phyloP scores from a whole-genome alignment of 2,113 vertebrate genomes.

The Thalassarche chlororhynchos region DNA sequence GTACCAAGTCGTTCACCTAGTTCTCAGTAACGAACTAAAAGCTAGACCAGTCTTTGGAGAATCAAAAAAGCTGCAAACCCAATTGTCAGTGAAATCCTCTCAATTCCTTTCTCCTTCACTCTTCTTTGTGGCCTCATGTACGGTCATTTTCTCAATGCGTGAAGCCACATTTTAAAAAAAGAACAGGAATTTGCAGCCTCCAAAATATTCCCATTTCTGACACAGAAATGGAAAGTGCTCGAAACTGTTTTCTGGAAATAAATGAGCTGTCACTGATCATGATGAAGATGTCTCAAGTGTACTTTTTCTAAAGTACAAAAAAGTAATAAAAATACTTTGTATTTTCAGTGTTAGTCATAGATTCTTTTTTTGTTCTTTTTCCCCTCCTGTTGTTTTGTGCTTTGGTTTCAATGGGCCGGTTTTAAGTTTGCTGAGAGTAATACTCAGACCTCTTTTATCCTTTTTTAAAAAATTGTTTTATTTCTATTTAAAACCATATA shows the following conservation, averaged over 20 bases:
- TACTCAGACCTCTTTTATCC: not conserved
- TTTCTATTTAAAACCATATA: not conserved
- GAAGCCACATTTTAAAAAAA: not conserved
- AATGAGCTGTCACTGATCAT: not conserved
- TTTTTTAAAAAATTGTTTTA: not conserved
- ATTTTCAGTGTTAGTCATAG: not conserved
- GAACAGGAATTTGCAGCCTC: not conserved
- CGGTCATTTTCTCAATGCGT: not conserved
- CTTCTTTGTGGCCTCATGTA: not conserved
- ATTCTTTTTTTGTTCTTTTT: not conserved
- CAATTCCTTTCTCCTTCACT: not conserved
- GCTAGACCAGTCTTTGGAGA: not conserved
- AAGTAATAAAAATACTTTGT: slow-evolving; percentile 17
- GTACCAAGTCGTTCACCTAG: not conserved
- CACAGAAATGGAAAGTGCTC: not conserved
- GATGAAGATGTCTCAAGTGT: slow-evolving; percentile 40
- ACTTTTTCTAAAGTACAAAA: not conserved
- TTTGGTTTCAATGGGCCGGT: not conserved
- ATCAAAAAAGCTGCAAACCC: not conserved
- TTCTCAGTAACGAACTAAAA: not conserved
- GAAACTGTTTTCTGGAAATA: not conserved
- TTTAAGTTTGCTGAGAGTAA: not conserved
- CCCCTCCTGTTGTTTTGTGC: not conserved
- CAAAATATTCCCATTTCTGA: not conserved
- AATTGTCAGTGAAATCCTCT: not conserved